Percentiles rank a stretch among this genome's conserved stretches.
These are phyloP conservation scores for Limnephilus auricula DNA, from an alignment of 2,888 invertebrate genomes.

Conservation along the genomic window DNA sequence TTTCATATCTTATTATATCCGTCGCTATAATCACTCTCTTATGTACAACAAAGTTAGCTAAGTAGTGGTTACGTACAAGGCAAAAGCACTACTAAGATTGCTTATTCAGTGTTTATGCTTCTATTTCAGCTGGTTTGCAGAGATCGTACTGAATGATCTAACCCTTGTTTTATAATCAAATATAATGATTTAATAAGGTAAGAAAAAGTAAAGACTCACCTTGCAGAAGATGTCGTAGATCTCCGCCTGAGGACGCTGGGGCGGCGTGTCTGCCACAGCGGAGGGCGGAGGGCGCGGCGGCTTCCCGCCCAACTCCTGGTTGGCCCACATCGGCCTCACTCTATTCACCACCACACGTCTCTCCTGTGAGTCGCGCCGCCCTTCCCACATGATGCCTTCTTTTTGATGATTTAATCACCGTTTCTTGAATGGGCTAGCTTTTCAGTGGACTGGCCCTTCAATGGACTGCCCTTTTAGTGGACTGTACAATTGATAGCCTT, in stretches of 20 bases:
- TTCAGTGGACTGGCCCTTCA: background rate
- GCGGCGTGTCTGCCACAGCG: conserved; percentile 70
- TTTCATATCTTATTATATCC: too few species aligned
- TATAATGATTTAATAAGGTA: background rate
- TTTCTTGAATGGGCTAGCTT: background rate
- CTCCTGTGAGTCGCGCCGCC: conserved; percentile 77
- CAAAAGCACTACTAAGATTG: too few species aligned
- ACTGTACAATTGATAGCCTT: too few species aligned
- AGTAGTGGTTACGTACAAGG: too few species aligned
- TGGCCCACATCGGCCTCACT: conserved; percentile 78
- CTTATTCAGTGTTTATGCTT: too few species aligned
- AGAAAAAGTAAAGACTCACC: conserved; percentile 69
- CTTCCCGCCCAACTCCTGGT: conserved; percentile 70
- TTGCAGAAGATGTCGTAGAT: conserved; percentile 79
- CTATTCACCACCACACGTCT: conserved; percentile 80
- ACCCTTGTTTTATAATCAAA: too few species aligned
- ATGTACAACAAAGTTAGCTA: too few species aligned
- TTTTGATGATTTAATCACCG: background rate
- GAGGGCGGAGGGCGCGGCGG: conserved; percentile 66
- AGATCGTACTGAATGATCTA: too few species aligned
- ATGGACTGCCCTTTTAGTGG: background rate
- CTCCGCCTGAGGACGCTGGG: conserved; percentile 74
- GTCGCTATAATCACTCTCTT: too few species aligned
- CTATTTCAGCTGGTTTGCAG: too few species aligned
- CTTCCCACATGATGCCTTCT: conserved; percentile 61